Evolutionary conservation across 2,113 vertebrate species (phyloP).

Genomic region (Neogobius melanostomus): DNA sequence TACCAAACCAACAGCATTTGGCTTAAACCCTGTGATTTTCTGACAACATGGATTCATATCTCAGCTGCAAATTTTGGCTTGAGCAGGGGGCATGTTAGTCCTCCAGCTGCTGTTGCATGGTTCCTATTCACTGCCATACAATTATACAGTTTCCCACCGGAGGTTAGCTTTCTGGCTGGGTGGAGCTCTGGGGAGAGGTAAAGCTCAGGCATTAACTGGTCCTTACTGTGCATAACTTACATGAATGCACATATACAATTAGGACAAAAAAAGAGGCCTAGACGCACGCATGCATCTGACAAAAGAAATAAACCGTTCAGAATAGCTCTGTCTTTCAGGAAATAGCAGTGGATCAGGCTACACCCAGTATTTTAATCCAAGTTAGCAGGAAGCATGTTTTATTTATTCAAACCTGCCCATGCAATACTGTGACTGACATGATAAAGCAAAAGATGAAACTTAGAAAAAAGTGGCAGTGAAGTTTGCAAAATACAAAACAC

Average conservation of each 20-base stretch:
- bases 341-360: conserved; percentile 37
- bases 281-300: conserved; percentile 22
- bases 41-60: conserved; percentile 39
- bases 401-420: conserved; percentile 1
- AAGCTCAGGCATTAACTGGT: conserved; percentile 58
- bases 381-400: conserved; percentile 18
- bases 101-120: conserved; percentile 68
- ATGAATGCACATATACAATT: conserved; percentile 43
- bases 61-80: conserved; percentile 38
- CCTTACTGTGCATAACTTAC: conserved; percentile 42
- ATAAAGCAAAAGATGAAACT: neutral
- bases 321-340: conserved; percentile 38
- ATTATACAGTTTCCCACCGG: conserved; percentile 67
- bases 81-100: conserved; percentile 33
- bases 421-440: neutral
- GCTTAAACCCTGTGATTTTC: conserved; percentile 38
- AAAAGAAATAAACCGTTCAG: conserved; percentile 42
- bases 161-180: conserved; percentile 50
- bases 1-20: conserved; percentile 30
- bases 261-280: conserved; percentile 25
- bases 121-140: conserved; percentile 55
- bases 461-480: too few species aligned
- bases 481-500: too few species aligned
- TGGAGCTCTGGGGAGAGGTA: conserved; percentile 59
- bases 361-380: conserved; percentile 41